Evolutionary conservation across 2,797 vertebrate species (phyloP).

Genomic region (Agapornis canus): DNA sequence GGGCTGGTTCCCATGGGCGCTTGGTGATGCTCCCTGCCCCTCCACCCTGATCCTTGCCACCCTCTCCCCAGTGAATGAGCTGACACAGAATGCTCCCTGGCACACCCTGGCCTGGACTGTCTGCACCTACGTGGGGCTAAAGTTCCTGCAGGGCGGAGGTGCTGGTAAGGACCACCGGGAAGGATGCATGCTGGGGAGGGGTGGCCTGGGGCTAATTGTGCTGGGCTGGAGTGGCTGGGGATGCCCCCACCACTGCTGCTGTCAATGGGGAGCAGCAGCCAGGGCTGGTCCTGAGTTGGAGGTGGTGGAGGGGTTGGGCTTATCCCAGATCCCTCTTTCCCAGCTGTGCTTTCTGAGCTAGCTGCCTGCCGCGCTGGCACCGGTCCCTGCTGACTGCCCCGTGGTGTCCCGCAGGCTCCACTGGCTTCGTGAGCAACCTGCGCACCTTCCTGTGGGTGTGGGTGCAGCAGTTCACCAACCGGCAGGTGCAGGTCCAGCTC

Average conservation of each 20-base stretch:
- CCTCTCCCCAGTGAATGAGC: conserved; percentile 83
- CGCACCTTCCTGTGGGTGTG: conserved; percentile 94
- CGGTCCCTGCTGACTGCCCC: accelerated
- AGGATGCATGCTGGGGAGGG: accelerated
- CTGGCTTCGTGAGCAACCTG: conserved; percentile 91
- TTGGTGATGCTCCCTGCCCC: not conserved
- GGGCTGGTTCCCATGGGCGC: not conserved
- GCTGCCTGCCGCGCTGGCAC: accelerated
- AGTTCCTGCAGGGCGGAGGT: conserved; percentile 94
- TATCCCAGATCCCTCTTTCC: not conserved
- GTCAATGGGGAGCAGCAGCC: not conserved
- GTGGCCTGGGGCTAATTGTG: accelerated
- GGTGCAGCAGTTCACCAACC: conserved; percentile 94
- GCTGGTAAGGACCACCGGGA: conserved; percentile 77
- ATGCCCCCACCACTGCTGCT: not conserved
- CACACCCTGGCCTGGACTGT: conserved; percentile 83
- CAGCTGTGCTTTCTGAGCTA: not conserved
- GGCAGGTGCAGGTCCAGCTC: conserved; percentile 87
- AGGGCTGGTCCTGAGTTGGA: not conserved
- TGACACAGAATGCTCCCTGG: conserved; percentile 85
- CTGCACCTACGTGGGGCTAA: conserved; percentile 86
- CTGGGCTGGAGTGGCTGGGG: accelerated
- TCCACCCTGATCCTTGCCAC: not conserved
- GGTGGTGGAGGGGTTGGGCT: accelerated
- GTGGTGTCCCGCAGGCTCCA: conserved; percentile 74